Conservation (phyloP, 1,140 invertebrate species). For the Archegozetes longisetosus region DNA sequence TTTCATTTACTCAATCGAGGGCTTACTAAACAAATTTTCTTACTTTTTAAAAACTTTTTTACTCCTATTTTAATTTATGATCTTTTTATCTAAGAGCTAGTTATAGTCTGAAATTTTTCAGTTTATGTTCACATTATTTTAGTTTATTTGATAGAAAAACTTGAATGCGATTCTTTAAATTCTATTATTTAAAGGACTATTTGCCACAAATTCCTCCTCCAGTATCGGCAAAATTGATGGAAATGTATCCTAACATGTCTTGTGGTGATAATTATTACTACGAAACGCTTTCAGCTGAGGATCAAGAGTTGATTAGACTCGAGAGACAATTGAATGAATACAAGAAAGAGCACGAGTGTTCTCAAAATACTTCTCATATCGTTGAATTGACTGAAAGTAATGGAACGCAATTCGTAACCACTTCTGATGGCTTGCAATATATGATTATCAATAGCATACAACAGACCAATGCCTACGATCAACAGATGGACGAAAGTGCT, state of each 20-base stretch:
- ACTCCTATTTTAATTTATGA: no score
- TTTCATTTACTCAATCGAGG: no score
- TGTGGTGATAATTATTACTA: background rate
- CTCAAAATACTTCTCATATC: background rate
- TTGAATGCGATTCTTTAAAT: background rate
- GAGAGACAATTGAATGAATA: no score
- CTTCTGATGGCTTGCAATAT: background rate
- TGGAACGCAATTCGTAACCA: background rate
- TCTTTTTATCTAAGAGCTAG: no score
- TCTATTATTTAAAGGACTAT: background rate
- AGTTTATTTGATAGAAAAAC: background rate
- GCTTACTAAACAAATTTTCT: no score
- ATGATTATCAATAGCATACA: background rate
- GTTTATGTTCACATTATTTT: background rate
- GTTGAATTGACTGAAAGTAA: background rate
- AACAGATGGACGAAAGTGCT: background rate
- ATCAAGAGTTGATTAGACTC: no score
- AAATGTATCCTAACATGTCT: background rate
- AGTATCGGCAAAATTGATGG: background rate
- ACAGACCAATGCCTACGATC: background rate
- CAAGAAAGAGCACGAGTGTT: no score
- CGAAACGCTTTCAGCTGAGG: background rate
- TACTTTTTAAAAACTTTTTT: no score
- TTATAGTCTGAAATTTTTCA: no score
- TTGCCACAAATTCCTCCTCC: background rate